These are phyloP conservation scores for Drosophila tsacasi DNA, from an alignment of 1,140 invertebrate genomes.

Conservation along the genomic window DNA sequence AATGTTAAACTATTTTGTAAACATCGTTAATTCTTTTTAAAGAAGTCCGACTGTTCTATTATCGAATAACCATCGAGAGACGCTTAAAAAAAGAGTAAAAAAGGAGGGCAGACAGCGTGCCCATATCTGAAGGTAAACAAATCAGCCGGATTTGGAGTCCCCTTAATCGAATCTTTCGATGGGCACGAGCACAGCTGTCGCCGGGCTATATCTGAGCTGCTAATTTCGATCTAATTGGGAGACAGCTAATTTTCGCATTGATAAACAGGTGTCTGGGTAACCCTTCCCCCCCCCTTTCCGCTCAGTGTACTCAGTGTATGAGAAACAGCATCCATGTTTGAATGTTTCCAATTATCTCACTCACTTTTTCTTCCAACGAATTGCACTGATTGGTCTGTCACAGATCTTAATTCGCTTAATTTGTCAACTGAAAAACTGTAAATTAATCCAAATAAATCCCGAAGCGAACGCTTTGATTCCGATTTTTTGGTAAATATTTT, in stretches of 20 bases:
- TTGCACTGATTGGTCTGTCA: constrained; percentile 36
- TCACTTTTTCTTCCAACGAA: constrained; percentile 33
- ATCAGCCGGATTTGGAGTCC: constrained; percentile 3
- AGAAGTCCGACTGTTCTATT: neutral
- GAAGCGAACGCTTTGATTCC: constrained; percentile 8
- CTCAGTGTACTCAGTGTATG: neutral
- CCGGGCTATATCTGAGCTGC: neutral
- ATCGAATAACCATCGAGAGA: neutral
- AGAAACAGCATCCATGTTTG: neutral
- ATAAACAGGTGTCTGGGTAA: constrained; percentile 52
- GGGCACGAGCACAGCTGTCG: constrained; percentile 29
- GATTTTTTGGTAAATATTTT: constrained; percentile 35
- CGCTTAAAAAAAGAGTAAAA: neutral
- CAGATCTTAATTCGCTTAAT: constrained; percentile 28
- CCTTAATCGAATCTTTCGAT: constrained; percentile 23
- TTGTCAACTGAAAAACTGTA: constrained; percentile 42
- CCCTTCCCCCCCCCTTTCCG: neutral
- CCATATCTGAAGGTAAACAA: constrained; percentile 35
- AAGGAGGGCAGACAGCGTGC: constrained; percentile 11
- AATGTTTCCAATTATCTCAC: constrained; percentile 16
- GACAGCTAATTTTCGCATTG: constrained; percentile 36
- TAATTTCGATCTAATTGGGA: constrained; percentile 42
- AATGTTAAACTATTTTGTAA: too few species aligned
- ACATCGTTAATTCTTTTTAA: rapidly evolving
- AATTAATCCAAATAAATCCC: constrained; percentile 40